A percentile compares a stretch with the other conserved stretches of the same genome.
phyloP scores from a whole-genome alignment of 2,113 vertebrate genomes.

The Planiliza haematocheilus region DNA sequence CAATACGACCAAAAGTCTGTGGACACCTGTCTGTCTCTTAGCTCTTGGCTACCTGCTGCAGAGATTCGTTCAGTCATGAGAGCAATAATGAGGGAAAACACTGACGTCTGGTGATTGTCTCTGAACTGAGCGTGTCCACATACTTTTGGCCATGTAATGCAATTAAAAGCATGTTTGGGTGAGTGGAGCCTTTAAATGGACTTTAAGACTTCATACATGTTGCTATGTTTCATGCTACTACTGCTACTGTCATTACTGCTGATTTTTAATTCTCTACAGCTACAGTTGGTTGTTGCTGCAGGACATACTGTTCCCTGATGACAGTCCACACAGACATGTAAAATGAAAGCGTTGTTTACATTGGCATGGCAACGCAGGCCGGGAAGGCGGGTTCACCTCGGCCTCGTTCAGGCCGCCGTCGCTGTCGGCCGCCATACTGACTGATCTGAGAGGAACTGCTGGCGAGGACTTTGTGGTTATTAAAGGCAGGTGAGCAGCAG shows the following conservation, averaged over 20 bases:
- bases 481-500: constrained; percentile 19
- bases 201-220: constrained; percentile 56
- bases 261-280: constrained; percentile 69
- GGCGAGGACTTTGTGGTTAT: constrained; percentile 40
- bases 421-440: constrained; percentile 2
- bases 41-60: too few species aligned
- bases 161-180: too few species aligned
- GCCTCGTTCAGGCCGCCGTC: constrained; percentile 21
- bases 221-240: not conserved
- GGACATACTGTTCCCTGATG: constrained; percentile 88
- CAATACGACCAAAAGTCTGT: constrained; percentile 1
- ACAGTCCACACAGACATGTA: constrained; percentile 84
- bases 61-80: too few species aligned
- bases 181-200: not conserved
- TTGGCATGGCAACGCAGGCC: constrained; percentile 67
- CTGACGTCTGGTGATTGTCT: too few species aligned
- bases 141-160: constrained; percentile 10
- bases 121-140: not conserved
- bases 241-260: constrained; percentile 17
- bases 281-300: constrained; percentile 63
- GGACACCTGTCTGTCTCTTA: not conserved
- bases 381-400: constrained; percentile 18
- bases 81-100: too few species aligned
- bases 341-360: constrained; percentile 77
- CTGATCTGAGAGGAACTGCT: not conserved